Evolutionary conservation across 1,140 invertebrate genomes (phyloP).

Genomic region (Heliconius eleuchia): DNA sequence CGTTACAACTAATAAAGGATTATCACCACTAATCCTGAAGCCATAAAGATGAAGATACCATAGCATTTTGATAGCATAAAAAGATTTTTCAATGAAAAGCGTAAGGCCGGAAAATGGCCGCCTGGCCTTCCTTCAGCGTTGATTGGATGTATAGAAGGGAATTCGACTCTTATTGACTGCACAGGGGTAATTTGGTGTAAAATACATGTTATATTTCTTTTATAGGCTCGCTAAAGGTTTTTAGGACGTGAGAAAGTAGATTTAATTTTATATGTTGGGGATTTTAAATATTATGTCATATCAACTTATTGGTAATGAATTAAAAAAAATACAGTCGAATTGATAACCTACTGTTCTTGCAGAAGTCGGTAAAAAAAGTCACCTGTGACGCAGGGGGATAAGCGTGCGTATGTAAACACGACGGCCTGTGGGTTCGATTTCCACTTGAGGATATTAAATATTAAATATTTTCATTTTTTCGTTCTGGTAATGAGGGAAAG

Average conservation of each 20-base stretch:
- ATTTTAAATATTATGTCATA: too few species aligned
- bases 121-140: constrained; percentile 36
- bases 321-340: too few species aligned
- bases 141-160: constrained; percentile 37
- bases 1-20: background rate
- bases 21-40: background rate
- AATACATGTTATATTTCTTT: constrained; percentile 27
- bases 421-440: too few species aligned
- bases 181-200: constrained; percentile 25
- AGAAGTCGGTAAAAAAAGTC: too few species aligned
- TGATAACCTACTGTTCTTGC: too few species aligned
- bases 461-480: too few species aligned
- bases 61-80: constrained; percentile 19
- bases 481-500: too few species aligned
- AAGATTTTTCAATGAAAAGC: constrained; percentile 35
- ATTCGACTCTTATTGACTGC: constrained; percentile 32
- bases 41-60: constrained; percentile 17
- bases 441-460: too few species aligned
- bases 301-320: too few species aligned
- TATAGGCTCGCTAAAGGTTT: constrained; percentile 18
- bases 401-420: too few species aligned
- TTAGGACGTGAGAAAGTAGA: background rate
- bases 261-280: background rate
- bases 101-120: constrained; percentile 41
- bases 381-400: too few species aligned